phyloP scores from a whole-genome alignment of 2,113 vertebrate species.

The Petromus typicus region DNA sequence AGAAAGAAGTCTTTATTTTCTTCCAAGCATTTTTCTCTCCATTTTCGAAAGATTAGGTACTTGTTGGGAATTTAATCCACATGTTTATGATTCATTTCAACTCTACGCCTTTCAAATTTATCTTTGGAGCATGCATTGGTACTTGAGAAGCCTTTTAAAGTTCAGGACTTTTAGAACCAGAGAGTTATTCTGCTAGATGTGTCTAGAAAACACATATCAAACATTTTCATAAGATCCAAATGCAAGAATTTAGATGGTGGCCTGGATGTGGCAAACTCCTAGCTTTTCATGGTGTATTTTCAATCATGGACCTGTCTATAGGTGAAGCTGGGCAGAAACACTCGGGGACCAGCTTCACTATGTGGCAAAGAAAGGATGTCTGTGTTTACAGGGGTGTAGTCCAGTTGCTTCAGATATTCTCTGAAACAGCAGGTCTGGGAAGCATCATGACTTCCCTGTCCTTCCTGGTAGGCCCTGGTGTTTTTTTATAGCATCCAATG shows the following conservation, averaged over 20 bases:
- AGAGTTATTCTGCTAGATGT: constrained; percentile 68
- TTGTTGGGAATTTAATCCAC: constrained; percentile 78
- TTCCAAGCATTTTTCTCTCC: constrained; percentile 63
- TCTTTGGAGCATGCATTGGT: constrained; percentile 71
- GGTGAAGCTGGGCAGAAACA: neutral
- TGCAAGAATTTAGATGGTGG: neutral
- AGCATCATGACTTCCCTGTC: neutral
- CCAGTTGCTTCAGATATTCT: neutral
- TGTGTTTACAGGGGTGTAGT: neutral
- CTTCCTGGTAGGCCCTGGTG: neutral
- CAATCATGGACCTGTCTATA: neutral
- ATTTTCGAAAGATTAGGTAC: constrained; percentile 72
- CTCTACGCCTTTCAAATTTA: constrained; percentile 74
- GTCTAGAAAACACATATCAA: constrained; percentile 60
- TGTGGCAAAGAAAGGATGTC: neutral
- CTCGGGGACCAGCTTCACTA: neutral
- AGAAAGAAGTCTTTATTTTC: constrained; percentile 18
- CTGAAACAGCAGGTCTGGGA: constrained; percentile 8
- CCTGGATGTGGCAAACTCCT: neutral
- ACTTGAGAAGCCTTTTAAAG: constrained; percentile 76
- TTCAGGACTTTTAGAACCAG: constrained; percentile 72
- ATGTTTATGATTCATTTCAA: constrained; percentile 79
- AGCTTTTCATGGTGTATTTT: neutral
- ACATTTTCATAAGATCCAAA: constrained; percentile 50
- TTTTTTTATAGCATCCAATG: constrained; percentile 43